Evolutionary conservation across 2,113 vertebrate species (phyloP), one percentile per base, ranked within the genome.

Genomic region (Hippoglossus stenolepis): DNA sequence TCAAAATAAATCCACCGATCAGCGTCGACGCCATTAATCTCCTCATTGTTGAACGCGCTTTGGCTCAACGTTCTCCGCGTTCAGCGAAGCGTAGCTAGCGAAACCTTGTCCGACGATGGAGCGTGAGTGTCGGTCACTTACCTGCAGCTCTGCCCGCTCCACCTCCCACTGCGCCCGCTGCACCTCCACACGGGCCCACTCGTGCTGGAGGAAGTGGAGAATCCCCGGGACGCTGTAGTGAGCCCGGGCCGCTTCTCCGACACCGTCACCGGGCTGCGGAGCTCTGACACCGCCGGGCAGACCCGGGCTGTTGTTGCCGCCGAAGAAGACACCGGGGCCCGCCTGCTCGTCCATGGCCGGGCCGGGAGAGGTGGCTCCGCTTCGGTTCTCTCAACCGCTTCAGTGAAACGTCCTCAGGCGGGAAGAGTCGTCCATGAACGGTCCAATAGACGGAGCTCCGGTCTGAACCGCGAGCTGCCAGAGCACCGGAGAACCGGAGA

Each of bases 131-230:
- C 11, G 31, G 62, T 2, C 8, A 70, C 87, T 90, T 92, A 98
- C 97, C 97, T 98, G 97, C 89, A 98, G 93, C 92, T 98, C 97
- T 82, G 97, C 96, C 80, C 96, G 91, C 86, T 98, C 97, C 83
- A 97, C 94, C 76, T 98, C 97, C 97, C 97, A 97, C 79, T 97
- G 96, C 62, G 96, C 93, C 91, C 96, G 87, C 88, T 98, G 96
- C 93, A 96, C 95, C 95, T 97, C 97, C 90, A 97, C 98, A 53
- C 96, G 96, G 94, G 96, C 96, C 97, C 97, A 98, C 92, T 98
- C 96, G 85, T 98, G 96, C 93, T 98, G 97, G 90, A 98, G 96
- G 92, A 97, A 98, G 94, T 97, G 97, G 81, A 98, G 86, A 80
- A 97, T 97, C 69, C 96, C 97, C 59, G 97, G 97, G 79, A 98